These are phyloP conservation scores for Platysternon megacephalum DNA, from an alignment of 2,113 vertebrate species.

Conservation along the genomic window DNA sequence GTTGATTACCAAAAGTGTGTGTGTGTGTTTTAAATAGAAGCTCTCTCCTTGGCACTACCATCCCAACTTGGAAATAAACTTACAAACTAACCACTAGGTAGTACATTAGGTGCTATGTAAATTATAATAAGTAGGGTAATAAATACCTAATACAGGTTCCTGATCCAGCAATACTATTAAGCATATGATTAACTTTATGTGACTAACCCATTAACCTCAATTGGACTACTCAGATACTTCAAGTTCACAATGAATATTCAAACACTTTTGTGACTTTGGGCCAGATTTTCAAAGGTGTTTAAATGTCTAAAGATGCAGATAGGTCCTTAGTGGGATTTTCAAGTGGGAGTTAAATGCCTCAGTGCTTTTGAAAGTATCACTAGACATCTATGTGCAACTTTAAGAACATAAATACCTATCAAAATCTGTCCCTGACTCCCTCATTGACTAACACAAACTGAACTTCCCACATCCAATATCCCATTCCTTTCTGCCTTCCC, in stretches of 20 bases:
- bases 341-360: neutral
- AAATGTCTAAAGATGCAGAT: neutral
- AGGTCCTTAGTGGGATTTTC: neutral
- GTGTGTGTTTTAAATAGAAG: neutral
- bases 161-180: neutral
- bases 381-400: neutral
- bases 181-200: neutral
- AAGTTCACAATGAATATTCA: neutral
- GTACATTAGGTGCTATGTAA: neutral
- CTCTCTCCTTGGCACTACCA: neutral
- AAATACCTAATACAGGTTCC: neutral
- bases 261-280: neutral
- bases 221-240: neutral
- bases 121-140: neutral
- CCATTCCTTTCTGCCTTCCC: accelerated
- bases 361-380: neutral
- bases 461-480: neutral
- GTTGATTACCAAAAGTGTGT: neutral
- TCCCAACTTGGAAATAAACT: neutral
- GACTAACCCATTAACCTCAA: neutral
- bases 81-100: neutral
- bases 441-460: neutral
- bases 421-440: neutral
- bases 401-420: neutral
- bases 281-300: neutral